Conservation (phyloP, 1,140 invertebrate species). For the Diploscapter pachys region DNA sequence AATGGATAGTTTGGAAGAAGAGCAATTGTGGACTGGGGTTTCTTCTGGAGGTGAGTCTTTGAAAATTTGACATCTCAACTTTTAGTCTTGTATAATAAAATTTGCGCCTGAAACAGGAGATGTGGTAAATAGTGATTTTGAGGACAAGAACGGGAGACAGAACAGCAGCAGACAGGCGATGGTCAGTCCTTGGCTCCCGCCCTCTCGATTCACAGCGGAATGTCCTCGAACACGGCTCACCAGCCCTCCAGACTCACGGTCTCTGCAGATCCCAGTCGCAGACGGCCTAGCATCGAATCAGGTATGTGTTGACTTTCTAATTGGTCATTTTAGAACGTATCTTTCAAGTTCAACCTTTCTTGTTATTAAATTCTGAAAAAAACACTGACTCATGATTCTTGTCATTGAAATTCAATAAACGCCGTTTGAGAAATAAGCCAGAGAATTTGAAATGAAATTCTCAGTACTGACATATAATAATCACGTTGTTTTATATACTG, state of each 20-base stretch:
- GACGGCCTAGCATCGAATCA: conserved; percentile 36
- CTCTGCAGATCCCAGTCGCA: neutral
- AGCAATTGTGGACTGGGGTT: conserved; percentile 31
- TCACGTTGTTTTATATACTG: no score
- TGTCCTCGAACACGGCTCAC: neutral
- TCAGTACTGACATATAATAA: no score
- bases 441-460: no score
- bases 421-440: no score
- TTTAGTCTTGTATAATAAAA: no score
- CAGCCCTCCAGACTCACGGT: neutral
- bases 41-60: conserved; percentile 21
- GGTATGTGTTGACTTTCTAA: conserved; percentile 12
- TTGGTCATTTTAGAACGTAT: no score
- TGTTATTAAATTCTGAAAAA: conserved; percentile 12
- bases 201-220: conserved; percentile 31
- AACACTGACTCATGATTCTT: neutral
- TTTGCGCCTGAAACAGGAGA: no score
- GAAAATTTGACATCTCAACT: neutral
- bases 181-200: conserved; percentile 25
- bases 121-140: no score
- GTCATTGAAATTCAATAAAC: no score
- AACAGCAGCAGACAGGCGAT: no score
- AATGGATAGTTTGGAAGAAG: conserved; percentile 41
- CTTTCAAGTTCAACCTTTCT: neutral
- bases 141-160: no score